Conservation (phyloP, 1,140 invertebrate genomes). For the Triops cancriformis region DNA sequence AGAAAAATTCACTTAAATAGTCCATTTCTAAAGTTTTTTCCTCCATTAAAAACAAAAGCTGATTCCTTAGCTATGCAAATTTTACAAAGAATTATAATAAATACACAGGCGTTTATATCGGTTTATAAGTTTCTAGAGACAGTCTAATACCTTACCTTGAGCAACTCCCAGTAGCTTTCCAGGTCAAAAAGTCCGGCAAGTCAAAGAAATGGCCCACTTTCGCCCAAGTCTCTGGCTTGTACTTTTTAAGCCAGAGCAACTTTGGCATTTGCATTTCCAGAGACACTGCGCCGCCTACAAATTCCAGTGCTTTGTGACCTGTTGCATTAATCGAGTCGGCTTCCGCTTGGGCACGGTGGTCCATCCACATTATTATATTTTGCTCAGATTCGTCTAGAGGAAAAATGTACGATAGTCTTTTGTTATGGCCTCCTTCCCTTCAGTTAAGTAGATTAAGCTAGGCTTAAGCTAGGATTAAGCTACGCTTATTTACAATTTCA, state of each 20-base stretch:
- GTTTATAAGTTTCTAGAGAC: neutral
- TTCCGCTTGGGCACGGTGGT: slow-evolving; percentile 78
- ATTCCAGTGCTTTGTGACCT: slow-evolving; percentile 65
- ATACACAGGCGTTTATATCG: no score
- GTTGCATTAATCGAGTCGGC: slow-evolving; percentile 71
- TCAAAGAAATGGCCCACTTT: slow-evolving; percentile 73
- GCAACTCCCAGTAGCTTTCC: slow-evolving; percentile 71
- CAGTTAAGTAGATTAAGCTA: no score
- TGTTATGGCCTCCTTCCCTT: no score
- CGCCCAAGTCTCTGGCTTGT: slow-evolving; percentile 57
- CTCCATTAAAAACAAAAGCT: no score
- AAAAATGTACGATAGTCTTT: no score
- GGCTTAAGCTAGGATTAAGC: no score
- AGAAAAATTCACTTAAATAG: neutral
- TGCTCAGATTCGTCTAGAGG: slow-evolving; percentile 52
- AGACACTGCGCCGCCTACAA: slow-evolving; percentile 84
- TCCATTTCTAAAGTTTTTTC: neutral
- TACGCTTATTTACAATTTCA: no score
- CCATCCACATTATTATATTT: slow-evolving; percentile 95
- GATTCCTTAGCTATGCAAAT: neutral
- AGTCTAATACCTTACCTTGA: slow-evolving; percentile 50
- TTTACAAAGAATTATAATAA: no score
- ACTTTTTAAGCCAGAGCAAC: slow-evolving; percentile 84
- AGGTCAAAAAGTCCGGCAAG: slow-evolving; percentile 87
- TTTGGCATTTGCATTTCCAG: slow-evolving; percentile 94